phyloP scores from a whole-genome alignment of 2,113 vertebrate genomes.

The Macheiramphus alcinus region DNA sequence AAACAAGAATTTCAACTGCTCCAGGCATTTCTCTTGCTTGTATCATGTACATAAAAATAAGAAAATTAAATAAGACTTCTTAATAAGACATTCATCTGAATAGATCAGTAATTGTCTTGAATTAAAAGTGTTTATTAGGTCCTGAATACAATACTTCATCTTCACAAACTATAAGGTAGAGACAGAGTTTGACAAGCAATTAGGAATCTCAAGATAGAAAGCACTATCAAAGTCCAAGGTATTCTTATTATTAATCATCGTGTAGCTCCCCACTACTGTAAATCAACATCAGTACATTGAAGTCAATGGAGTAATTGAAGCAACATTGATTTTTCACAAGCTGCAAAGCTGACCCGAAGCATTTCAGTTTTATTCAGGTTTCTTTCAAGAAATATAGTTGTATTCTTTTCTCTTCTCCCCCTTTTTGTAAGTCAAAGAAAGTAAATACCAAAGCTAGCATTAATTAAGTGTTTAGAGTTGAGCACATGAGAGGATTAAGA shows the following conservation, averaged over 20 bases:
- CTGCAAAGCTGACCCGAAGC: neutral
- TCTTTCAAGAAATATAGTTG: neutral
- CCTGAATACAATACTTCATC: neutral
- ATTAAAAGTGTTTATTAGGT: neutral
- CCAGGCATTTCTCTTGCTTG: neutral
- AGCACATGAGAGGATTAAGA: neutral
- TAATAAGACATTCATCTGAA: neutral
- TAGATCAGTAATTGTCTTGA: neutral
- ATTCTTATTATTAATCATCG: conserved; percentile 20
- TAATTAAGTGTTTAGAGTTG: neutral
- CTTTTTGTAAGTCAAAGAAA: neutral
- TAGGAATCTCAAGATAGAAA: conserved; percentile 24
- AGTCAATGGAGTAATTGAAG: conserved; percentile 20
- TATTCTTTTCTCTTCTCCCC: neutral
- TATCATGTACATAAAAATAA: neutral
- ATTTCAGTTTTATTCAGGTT: neutral
- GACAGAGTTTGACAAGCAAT: conserved; percentile 8
- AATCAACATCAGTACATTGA: conserved; percentile 13
- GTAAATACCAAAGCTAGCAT: neutral
- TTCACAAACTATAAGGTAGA: neutral
- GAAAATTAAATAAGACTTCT: neutral
- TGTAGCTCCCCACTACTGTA: neutral
- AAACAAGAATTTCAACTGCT: neutral
- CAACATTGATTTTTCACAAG: conserved; percentile 43
- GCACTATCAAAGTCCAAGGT: neutral